Conservation (phyloP, 2,113 vertebrate genomes). For the Glareola pratincola region DNA sequence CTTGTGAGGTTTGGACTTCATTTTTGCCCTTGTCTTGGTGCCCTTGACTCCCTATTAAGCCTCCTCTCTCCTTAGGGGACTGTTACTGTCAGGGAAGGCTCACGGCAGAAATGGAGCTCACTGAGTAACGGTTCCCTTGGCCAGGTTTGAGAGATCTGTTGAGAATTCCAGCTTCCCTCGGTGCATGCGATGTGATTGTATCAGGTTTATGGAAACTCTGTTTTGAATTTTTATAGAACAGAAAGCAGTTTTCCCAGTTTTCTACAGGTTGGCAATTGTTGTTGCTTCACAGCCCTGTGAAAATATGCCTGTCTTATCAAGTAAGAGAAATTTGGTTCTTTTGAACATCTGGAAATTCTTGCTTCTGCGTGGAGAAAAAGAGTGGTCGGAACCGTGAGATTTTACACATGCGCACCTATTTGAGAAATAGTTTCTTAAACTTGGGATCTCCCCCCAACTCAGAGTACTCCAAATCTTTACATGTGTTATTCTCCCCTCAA, state of each 20-base stretch:
- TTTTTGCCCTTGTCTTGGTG: background rate
- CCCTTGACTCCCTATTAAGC: background rate
- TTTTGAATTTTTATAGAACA: background rate
- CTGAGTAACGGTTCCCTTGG: background rate
- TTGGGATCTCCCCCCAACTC: background rate
- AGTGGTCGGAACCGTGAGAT: background rate
- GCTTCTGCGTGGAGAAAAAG: background rate
- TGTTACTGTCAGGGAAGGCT: background rate
- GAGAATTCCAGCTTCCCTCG: background rate
- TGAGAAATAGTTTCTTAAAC: background rate
- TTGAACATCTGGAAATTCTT: background rate
- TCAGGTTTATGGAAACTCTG: background rate
- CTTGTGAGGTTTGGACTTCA: background rate
- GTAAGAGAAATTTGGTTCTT: background rate
- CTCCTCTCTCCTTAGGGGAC: background rate
- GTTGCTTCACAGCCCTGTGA: background rate
- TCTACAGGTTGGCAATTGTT: background rate
- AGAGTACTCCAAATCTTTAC: background rate
- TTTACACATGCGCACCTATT: background rate
- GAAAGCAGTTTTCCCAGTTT: background rate
- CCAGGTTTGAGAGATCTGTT: background rate
- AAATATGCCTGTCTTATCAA: background rate
- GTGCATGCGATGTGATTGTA: background rate
- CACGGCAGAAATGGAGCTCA: accelerated
- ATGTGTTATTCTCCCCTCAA: background rate